phyloP scores from a whole-genome alignment of 1,140 invertebrate species.

The Mesaphorura yosii region DNA sequence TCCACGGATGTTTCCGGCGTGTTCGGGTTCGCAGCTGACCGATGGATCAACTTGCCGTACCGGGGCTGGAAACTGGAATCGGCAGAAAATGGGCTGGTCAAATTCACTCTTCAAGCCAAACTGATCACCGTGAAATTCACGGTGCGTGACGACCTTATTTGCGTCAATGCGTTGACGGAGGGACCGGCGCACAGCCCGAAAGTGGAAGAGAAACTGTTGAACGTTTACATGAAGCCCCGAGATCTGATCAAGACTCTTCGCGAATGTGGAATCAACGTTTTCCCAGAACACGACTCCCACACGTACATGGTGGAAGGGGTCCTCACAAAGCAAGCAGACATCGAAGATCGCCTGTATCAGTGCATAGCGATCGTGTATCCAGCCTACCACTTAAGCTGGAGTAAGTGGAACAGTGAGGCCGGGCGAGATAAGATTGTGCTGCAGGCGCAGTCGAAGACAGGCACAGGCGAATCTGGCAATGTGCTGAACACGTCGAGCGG shows the following conservation, averaged over 20 bases:
- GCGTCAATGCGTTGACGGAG: slow-evolving; percentile 40
- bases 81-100: slow-evolving; percentile 44
- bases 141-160: slow-evolving; percentile 43
- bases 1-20: slow-evolving; percentile 58
- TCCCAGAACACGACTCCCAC: slow-evolving; percentile 70
- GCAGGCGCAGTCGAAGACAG: slow-evolving; percentile 49
- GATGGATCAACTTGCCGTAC: slow-evolving; percentile 65
- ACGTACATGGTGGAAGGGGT: slow-evolving; percentile 61
- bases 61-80: slow-evolving; percentile 73
- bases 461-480: slow-evolving; percentile 20
- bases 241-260: slow-evolving; percentile 50
- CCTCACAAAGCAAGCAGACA: slow-evolving; percentile 57
- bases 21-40: slow-evolving; percentile 58
- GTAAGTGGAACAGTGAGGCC: slow-evolving; percentile 64
- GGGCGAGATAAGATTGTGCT: slow-evolving; percentile 55
- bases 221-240: slow-evolving; percentile 43
- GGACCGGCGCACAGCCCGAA: slow-evolving; percentile 28
- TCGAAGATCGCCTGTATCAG: slow-evolving; percentile 65
- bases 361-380: slow-evolving; percentile 63
- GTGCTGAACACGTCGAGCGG: slow-evolving; percentile 31
- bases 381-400: slow-evolving; percentile 73
- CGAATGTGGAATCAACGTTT: slow-evolving; percentile 70
- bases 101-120: slow-evolving; percentile 51
- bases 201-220: slow-evolving; percentile 42
- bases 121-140: slow-evolving; percentile 57